Evolutionary conservation across 2,888 invertebrate genomes (phyloP).

Genomic region (Cinara cedri): DNA sequence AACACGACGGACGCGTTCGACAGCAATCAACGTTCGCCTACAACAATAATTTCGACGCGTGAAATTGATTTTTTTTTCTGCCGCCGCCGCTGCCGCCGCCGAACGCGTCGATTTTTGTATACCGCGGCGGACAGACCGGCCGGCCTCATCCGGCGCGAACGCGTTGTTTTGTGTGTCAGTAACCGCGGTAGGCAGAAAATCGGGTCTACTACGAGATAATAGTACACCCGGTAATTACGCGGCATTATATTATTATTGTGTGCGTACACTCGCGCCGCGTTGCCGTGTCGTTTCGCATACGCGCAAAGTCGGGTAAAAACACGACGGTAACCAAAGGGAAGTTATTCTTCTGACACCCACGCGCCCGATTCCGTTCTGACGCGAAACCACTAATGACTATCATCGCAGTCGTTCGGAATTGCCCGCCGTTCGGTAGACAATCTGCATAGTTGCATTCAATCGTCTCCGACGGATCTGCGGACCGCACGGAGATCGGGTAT

Average conservation of each 20-base stretch:
- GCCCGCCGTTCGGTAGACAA: too few species aligned
- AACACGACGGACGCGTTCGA: conserved; percentile 1
- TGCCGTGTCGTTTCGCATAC: too few species aligned
- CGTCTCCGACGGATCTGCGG: too few species aligned
- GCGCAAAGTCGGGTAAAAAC: conserved; percentile 16
- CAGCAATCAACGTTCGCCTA: neutral
- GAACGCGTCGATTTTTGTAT: neutral
- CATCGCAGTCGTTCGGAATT: neutral
- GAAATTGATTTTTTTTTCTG: conserved; percentile 26
- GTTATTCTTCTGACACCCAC: neutral
- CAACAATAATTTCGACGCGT: neutral
- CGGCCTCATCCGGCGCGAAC: too few species aligned
- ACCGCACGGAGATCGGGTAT: too few species aligned
- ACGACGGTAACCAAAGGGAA: conserved; percentile 7
- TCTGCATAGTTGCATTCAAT: too few species aligned
- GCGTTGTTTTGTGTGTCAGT: conserved; percentile 3
- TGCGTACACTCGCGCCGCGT: too few species aligned
- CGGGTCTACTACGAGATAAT: neutral
- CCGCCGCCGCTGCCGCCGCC: too few species aligned
- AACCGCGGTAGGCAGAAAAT: neutral
- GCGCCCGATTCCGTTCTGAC: neutral
- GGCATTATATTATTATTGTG: neutral
- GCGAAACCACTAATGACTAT: conserved; percentile 7
- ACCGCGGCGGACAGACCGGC: neutral
- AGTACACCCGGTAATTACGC: neutral